Evolutionary conservation across 2,888 invertebrate species (phyloP).

Genomic region (Scaptomyza polygonia): DNA sequence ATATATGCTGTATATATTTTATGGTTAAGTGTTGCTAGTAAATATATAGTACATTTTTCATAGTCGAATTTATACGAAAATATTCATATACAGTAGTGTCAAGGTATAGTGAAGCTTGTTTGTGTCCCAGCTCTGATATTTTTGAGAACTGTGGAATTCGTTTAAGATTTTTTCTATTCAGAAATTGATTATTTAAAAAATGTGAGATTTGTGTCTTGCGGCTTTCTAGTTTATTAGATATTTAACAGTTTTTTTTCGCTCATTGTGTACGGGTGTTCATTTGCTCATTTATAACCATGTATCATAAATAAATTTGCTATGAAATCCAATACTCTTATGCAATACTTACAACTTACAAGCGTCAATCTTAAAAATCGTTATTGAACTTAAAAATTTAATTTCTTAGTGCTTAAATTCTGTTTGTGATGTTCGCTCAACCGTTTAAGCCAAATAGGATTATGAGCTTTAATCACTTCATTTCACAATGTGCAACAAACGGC

Average conservation of each 20-base stretch:
- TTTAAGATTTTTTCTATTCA: neutral
- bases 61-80: neutral
- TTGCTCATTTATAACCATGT: too few species aligned
- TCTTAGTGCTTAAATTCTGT: slow-evolving; percentile 11
- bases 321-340: too few species aligned
- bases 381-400: neutral
- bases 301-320: too few species aligned
- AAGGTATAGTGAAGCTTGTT: neutral
- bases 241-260: too few species aligned
- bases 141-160: neutral
- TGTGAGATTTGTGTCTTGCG: too few species aligned
- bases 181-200: neutral
- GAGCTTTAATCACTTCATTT: slow-evolving; percentile 69
- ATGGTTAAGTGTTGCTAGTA: slow-evolving; percentile 9
- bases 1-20: slow-evolving; percentile 6
- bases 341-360: neutral
- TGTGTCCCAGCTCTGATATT: neutral
- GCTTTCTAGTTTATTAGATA: too few species aligned
- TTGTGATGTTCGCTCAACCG: slow-evolving; percentile 35
- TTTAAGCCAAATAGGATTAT: slow-evolving; percentile 67
- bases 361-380: neutral
- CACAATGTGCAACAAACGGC: slow-evolving; percentile 69
- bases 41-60: neutral
- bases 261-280: too few species aligned
- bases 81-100: neutral